Base-by-base conservation (phyloP, 1,140 invertebrate species). In the Drosophila parabipectinata region DNA sequence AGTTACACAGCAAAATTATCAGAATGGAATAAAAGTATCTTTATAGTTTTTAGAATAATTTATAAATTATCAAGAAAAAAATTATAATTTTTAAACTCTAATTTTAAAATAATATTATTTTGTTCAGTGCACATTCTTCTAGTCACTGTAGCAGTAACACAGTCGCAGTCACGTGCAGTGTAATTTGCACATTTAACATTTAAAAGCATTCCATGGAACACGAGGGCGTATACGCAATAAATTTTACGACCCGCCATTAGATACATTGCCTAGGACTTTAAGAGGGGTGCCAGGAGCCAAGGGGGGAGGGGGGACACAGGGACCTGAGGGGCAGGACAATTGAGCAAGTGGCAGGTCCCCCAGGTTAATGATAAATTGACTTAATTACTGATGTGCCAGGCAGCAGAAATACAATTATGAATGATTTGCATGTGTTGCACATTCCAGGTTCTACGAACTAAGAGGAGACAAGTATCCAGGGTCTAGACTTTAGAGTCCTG, bases 151-250 rank as follows among this genome's bases (percentile, higher is more conserved):
- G 28, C 58, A 64, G 72, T 59, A 57, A 61, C 78, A 79, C 78
- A 79, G 77, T 72, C 73, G 59, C 72, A 61, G 77, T 75, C 81
- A 84, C 81, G 82, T 84, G 81, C 81, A 79, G 56, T 77, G 77
- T 85, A 85, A 84, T 84, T 85, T 85, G 74, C 68, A 84, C 82
- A 77, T 87, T 87, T 87, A 87, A 87, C 81, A 85, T 85, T 85
- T 85, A 81, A 85, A 69, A 85, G 81, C 82, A 74, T 79, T 66
- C 72, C 68, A 62, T 77, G 55, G 73, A 63, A 87, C 75, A 87
- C 78, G 78, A 79, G 56, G 82, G 82, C 82, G 82, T 87, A 85
- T 85, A 85, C 82, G 82, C 82, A 85, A 85, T 85, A 85, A 87
- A 85, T 85, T 85, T 85, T 78, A 85, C 82, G 82, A 85, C 69